Evolutionary conservation across 2,113 vertebrate genomes (phyloP).

Genomic region (Glareola pratincola): DNA sequence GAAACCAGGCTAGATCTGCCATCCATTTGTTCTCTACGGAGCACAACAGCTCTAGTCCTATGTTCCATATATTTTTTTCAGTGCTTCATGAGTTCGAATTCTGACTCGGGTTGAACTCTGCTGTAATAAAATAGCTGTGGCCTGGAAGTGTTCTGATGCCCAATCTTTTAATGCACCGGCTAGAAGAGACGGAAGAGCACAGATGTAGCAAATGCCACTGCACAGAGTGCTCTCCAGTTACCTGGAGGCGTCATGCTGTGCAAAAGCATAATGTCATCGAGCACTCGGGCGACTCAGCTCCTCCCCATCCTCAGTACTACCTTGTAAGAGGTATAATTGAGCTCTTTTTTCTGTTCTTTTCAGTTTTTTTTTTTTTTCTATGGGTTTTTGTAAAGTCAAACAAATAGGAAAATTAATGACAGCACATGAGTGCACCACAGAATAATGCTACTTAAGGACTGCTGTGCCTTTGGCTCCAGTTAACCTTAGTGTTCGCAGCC

Average conservation of each 20-base stretch:
- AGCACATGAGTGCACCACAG: slow-evolving; percentile 11
- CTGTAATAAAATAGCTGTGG: neutral
- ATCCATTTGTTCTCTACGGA: neutral
- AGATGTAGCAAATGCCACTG: slow-evolving; percentile 6
- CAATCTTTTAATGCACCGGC: neutral
- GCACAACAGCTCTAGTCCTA: neutral
- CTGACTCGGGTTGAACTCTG: neutral
- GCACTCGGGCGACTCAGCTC: neutral
- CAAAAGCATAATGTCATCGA: neutral
- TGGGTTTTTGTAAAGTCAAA: slow-evolving; percentile 57
- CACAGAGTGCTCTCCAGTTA: neutral
- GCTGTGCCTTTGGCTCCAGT: slow-evolving; percentile 55
- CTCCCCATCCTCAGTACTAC: neutral
- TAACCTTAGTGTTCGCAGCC: slow-evolving; percentile 48
- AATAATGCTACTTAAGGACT: slow-evolving; percentile 44
- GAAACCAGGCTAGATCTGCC: neutral
- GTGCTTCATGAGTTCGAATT: neutral
- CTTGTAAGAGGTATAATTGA: slow-evolving; percentile 28
- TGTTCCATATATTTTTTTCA: neutral
- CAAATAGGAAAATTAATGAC: slow-evolving; percentile 61
- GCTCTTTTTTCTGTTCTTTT: neutral
- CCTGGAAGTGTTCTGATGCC: neutral
- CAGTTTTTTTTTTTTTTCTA: neutral
- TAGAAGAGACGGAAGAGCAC: neutral
- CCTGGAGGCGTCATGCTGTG: neutral